Percentiles rank a stretch among this genome's conserved stretches.
phyloP scores from a whole-genome alignment of 2,797 vertebrate species.

The Salarias fasciatus region DNA sequence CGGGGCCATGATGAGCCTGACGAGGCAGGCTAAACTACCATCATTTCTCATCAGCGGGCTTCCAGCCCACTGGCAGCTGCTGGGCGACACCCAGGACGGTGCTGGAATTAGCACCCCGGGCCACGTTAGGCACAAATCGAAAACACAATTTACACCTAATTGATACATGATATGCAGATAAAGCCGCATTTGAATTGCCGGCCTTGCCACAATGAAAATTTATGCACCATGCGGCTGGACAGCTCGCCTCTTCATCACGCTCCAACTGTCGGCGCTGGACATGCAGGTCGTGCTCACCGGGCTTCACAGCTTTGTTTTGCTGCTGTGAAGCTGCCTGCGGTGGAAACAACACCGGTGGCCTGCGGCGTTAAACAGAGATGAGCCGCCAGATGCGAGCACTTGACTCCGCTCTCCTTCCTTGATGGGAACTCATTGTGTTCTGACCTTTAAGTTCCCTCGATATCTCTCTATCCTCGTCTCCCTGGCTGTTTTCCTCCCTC shows the following conservation, averaged over 20 bases:
- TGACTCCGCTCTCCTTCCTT: conserved; percentile 59
- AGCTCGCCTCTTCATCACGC: neutral
- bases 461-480: conserved; percentile 52
- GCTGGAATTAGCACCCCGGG: neutral
- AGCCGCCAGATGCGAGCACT: conserved; percentile 54
- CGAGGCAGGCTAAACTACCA: neutral
- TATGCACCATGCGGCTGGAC: neutral
- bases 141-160: neutral
- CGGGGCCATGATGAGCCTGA: neutral
- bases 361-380: conserved; percentile 46
- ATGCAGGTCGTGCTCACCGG: neutral
- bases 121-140: neutral
- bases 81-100: neutral
- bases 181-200: neutral
- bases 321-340: conserved; percentile 15
- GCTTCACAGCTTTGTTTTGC: conserved; percentile 36
- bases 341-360: conserved; percentile 41
- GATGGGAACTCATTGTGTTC: conserved; percentile 66
- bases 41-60: neutral
- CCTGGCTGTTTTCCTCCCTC: conserved; percentile 41
- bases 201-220: neutral
- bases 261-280: neutral
- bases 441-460: conserved; percentile 70
- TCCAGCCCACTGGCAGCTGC: neutral
- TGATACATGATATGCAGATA: neutral